These are phyloP conservation scores for honey bee (Apis mellifera) DNA, from an alignment of 1,140 invertebrate genomes.

Conservation along the genomic window Amel_HAv3.1 CM009933.2:7270501-7271000, in stretches of 20 bases:
- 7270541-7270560: conserved; percentile 64
- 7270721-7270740: conserved; percentile 19
- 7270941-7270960: conserved; percentile 77
- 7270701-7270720: conserved; percentile 33
- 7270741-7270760: conserved; percentile 44
- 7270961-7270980: conserved; percentile 77
- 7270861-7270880: conserved; percentile 7
- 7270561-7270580: conserved; percentile 71
- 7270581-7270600: conserved; percentile 68
- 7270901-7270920: conserved; percentile 55
- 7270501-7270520: background rate
- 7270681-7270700: too few species aligned
- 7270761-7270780: conserved; percentile 55
- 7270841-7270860: conserved; percentile 33
- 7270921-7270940: conserved; percentile 56
- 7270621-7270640: background rate
- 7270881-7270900: conserved; percentile 19
- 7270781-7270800: conserved; percentile 64
- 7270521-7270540: conserved; percentile 60
- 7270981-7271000: conserved; percentile 79
- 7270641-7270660: background rate
- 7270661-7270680: too few species aligned
- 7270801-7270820: conserved; percentile 39
- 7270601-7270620: conserved; percentile 17
- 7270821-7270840: conserved; percentile 43